Conservation (phyloP, 2,113 vertebrate genomes). For the Bos javanicus region DNA sequence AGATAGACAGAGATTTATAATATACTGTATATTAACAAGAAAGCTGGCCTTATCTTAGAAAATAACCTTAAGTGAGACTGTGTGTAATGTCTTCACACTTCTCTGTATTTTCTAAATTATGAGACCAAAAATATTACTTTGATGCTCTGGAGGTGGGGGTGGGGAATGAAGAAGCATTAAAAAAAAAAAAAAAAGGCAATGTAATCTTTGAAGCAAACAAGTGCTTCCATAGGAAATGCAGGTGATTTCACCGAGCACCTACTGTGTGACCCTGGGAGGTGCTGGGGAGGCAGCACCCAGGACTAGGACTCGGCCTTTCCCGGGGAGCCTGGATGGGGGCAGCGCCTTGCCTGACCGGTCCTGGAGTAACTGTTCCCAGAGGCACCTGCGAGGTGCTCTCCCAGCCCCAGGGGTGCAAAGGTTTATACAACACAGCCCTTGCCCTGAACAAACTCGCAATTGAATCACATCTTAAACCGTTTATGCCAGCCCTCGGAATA, state of each 20-base stretch:
- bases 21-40: background rate
- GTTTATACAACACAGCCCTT: background rate
- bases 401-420: background rate
- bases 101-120: background rate
- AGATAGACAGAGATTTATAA: background rate
- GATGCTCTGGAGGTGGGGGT: background rate
- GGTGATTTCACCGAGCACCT: accelerated
- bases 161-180: background rate
- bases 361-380: background rate
- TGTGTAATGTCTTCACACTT: background rate
- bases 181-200: background rate
- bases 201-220: background rate
- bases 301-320: accelerated
- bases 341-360: background rate
- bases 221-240: background rate
- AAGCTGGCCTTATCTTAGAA: background rate
- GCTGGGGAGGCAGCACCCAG: background rate
- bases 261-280: background rate
- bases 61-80: background rate
- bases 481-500: background rate
- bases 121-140: background rate
- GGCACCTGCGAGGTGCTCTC: background rate
- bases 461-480: background rate
- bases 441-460: background rate
- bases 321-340: accelerated